These are phyloP conservation scores for Odontomyia ornata DNA, from an alignment of 2,888 invertebrate genomes.

Conservation along the genomic window DNA sequence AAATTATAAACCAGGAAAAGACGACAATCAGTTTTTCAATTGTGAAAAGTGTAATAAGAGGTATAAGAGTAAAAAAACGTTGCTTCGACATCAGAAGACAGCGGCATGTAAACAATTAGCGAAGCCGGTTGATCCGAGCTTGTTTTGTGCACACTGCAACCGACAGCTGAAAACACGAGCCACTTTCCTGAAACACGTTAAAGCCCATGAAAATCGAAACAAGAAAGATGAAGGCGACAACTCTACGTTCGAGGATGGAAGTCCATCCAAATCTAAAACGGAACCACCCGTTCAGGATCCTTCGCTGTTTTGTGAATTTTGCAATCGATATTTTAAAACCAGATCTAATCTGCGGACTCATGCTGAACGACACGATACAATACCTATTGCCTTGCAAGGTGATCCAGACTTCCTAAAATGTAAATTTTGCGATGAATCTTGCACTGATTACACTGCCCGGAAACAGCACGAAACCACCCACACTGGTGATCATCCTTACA, in stretches of 20 bases:
- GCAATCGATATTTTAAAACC: conserved; percentile 34
- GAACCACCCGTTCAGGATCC: conserved; percentile 31
- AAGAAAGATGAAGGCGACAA: not conserved
- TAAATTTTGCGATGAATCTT: conserved; percentile 48
- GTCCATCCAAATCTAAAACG: not conserved
- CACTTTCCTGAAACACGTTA: not conserved
- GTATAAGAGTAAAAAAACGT: conserved; percentile 20
- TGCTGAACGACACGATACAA: conserved; percentile 1
- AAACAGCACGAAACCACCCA: conserved; percentile 42
- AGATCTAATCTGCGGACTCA: not conserved
- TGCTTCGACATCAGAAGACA: not conserved
- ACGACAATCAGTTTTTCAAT: not conserved
- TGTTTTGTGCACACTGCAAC: conserved; percentile 20
- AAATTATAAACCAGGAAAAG: not conserved
- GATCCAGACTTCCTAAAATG: conserved; percentile 54
- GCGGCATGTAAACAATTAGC: not conserved
- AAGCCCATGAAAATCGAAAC: not conserved
- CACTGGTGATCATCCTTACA: conserved; percentile 32
- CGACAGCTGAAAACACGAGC: conserved; percentile 13
- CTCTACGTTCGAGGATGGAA: not conserved
- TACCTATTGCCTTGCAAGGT: conserved; percentile 11
- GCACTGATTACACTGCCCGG: not conserved
- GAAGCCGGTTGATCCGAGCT: not conserved
- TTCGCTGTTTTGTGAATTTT: conserved; percentile 20
- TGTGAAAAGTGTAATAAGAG: conserved; percentile 14